These are phyloP conservation scores for Polydrusus tereticollis DNA, from an alignment of 2,888 invertebrate genomes.

Conservation along the genomic window DNA sequence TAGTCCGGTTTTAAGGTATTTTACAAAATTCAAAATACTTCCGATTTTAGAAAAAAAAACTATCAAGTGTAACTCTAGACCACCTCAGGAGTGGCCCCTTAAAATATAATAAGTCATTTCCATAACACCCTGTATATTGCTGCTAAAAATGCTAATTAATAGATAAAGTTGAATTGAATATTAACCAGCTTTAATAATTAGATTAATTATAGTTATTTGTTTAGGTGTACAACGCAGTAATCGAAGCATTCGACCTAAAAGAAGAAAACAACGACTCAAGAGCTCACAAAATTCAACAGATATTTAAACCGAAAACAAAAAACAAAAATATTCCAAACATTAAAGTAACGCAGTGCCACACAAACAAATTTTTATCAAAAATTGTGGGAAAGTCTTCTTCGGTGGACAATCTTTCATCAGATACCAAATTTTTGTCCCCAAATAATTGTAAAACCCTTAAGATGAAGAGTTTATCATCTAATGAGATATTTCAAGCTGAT, in stretches of 20 bases:
- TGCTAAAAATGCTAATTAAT: too few species aligned
- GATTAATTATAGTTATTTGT: conserved; percentile 24
- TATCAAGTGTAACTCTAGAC: too few species aligned
- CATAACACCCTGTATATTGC: too few species aligned
- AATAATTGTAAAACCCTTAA: conserved; percentile 56
- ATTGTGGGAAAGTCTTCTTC: conserved; percentile 69
- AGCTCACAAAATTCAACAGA: conserved; percentile 66
- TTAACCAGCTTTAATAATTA: too few species aligned
- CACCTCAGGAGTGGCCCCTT: too few species aligned
- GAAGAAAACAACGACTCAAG: conserved; percentile 62
- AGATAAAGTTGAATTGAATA: too few species aligned
- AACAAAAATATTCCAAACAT: conserved; percentile 62
- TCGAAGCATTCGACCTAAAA: conserved; percentile 68
- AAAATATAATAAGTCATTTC: too few species aligned
- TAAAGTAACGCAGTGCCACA: conserved; percentile 66
- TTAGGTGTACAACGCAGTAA: conserved; percentile 68
- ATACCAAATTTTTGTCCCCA: conserved; percentile 51
- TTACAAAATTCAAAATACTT: too few species aligned
- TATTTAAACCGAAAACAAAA: conserved; percentile 65
- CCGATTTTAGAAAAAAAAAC: too few species aligned
- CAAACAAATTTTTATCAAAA: conserved; percentile 69
- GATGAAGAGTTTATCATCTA: conserved; percentile 67
- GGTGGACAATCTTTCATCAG: conserved; percentile 67
- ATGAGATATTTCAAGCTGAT: conserved; percentile 65
- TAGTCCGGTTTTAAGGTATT: too few species aligned